Percentiles rank a stretch among this genome's conserved stretches.
Conservation (phyloP, 2,888 invertebrate species). For the Drosophila fungiperda region DNA sequence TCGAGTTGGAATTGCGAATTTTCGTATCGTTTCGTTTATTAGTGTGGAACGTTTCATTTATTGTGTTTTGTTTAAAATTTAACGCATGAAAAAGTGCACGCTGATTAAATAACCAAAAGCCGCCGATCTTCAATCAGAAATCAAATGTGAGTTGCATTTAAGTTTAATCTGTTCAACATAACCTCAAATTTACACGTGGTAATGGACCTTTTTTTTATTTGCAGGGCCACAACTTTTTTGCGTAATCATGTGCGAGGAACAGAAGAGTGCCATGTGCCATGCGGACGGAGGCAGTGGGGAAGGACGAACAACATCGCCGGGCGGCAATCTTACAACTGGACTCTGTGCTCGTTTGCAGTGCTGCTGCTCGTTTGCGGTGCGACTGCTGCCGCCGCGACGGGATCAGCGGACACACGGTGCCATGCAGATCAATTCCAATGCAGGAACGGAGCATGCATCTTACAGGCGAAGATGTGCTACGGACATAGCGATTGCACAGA, state of each 20-base stretch:
- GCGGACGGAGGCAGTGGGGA: slow-evolving; percentile 20
- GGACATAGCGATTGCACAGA: slow-evolving; percentile 82
- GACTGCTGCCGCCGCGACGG: slow-evolving; percentile 61
- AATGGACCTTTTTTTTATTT: neutral
- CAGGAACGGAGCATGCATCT: slow-evolving; percentile 84
- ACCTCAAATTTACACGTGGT: slow-evolving; percentile 59
- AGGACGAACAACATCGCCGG: slow-evolving; percentile 2
- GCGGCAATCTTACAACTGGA: slow-evolving; percentile 13
- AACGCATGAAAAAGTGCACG: slow-evolving; percentile 25
- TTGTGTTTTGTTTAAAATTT: slow-evolving; percentile 28
- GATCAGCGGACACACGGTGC: slow-evolving; percentile 62
- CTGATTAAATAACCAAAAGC: slow-evolving; percentile 27
- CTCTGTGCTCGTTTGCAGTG: slow-evolving; percentile 53
- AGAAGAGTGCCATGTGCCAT: slow-evolving; percentile 36
- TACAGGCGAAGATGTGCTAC: slow-evolving; percentile 82
- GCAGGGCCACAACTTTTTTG: slow-evolving; percentile 36
- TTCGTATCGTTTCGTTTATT: slow-evolving; percentile 20
- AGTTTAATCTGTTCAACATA: slow-evolving; percentile 23
- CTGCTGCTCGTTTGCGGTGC: slow-evolving; percentile 66
- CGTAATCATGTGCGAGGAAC: slow-evolving; percentile 47
- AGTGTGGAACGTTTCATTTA: slow-evolving; percentile 22
- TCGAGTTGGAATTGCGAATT: slow-evolving; percentile 22
- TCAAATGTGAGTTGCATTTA: slow-evolving; percentile 50
- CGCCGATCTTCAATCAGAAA: slow-evolving; percentile 13
- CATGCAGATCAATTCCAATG: slow-evolving; percentile 86